Evolutionary conservation across 2,113 vertebrate species (phyloP).

Genomic region (Ailuropoda melanoleuca): DNA sequence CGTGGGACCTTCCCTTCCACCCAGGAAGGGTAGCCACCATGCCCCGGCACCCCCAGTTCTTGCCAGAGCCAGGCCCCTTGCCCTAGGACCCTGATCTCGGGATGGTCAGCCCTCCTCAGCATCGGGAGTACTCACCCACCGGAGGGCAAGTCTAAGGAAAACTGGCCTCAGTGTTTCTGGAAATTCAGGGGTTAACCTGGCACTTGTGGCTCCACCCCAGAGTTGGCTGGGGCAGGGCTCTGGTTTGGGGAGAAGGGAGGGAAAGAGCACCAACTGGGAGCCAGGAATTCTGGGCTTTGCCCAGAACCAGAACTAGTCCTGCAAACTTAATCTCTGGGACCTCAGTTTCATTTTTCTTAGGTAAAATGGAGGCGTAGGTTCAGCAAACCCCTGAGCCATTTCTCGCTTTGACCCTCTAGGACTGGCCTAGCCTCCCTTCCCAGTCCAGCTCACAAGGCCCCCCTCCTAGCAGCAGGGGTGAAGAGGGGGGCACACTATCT

Average conservation of each 20-base stretch:
- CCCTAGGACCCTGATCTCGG: background rate
- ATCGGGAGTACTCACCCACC: background rate
- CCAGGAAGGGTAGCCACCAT: background rate
- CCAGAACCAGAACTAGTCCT: constrained; percentile 22
- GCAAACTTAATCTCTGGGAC: constrained; percentile 9
- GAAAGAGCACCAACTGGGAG: constrained; percentile 4
- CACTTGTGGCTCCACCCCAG: constrained; percentile 33
- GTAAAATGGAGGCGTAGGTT: background rate
- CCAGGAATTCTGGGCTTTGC: constrained; percentile 23
- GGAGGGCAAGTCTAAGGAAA: background rate
- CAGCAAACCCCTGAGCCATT: background rate
- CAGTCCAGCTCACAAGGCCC: background rate
- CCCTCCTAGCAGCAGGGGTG: constrained; percentile 47
- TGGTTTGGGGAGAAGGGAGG: constrained; percentile 35
- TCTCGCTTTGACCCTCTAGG: background rate
- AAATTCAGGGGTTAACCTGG: constrained; percentile 54
- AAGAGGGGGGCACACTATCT: constrained; percentile 63
- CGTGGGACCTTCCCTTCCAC: background rate
- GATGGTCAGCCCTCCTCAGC: background rate
- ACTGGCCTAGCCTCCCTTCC: background rate
- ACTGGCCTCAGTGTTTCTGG: background rate
- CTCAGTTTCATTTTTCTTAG: constrained; percentile 5
- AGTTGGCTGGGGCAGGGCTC: constrained; percentile 29
- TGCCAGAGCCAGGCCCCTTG: background rate
- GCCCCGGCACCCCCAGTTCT: background rate